These are phyloP conservation scores for Emydura subglobosa DNA, from an alignment of 2,113 vertebrate genomes.

Conservation along the genomic window DNA sequence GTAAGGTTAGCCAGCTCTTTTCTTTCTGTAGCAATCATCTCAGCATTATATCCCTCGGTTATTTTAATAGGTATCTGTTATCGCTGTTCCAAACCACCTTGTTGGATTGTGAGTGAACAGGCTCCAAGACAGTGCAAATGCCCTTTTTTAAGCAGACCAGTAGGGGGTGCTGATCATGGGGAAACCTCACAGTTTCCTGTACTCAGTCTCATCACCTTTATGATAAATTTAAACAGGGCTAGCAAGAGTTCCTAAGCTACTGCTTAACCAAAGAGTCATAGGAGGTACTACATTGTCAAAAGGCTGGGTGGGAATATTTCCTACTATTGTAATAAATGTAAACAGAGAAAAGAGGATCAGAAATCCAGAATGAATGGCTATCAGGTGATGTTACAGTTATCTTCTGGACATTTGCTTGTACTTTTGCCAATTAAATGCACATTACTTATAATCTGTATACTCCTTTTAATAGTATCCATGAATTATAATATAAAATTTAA, in stretches of 20 bases:
- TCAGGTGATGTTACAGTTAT: background rate
- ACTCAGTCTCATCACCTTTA: background rate
- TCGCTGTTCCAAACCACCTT: background rate
- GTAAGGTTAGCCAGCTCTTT: background rate
- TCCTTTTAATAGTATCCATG: background rate
- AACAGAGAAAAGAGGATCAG: background rate
- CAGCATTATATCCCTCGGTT: background rate
- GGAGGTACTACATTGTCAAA: background rate
- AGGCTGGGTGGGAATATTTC: background rate
- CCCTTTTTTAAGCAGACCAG: background rate
- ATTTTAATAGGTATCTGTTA: slow-evolving; percentile 13
- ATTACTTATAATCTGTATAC: background rate
- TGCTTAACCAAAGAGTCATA: background rate
- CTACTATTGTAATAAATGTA: background rate
- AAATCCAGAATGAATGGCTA: background rate
- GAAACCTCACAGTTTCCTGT: background rate
- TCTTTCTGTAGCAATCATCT: background rate
- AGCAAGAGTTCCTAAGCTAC: background rate
- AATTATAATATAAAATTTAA: background rate
- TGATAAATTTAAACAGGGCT: background rate
- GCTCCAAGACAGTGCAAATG: background rate
- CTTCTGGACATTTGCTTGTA: background rate
- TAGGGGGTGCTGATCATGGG: background rate
- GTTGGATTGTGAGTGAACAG: background rate
- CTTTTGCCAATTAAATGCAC: background rate